These are phyloP conservation scores for Ictalurus furcatus DNA, from an alignment of 2,113 vertebrate genomes.

Conservation along the genomic window DNA sequence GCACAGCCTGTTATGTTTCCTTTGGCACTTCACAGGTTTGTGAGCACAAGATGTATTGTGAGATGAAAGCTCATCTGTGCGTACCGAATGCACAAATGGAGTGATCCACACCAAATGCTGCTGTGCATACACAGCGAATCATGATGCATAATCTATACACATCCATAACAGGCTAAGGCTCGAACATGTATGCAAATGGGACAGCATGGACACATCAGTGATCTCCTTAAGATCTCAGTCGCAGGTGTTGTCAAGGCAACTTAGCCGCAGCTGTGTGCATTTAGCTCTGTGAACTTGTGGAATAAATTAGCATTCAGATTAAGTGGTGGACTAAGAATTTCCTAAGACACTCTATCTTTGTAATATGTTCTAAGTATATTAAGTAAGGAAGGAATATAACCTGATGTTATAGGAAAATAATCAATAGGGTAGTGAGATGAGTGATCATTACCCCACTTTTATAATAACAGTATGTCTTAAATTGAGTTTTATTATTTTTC, in stretches of 20 bases:
- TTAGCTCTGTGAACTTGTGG: constrained; percentile 35
- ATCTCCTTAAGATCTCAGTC: constrained; percentile 34
- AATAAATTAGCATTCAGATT: constrained; percentile 39
- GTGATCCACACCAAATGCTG: constrained; percentile 1
- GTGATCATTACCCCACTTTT: neutral
- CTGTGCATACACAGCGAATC: neutral
- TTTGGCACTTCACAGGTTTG: constrained; percentile 40
- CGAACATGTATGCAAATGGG: constrained; percentile 12
- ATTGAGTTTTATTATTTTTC: neutral
- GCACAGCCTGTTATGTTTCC: constrained; percentile 33
- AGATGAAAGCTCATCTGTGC: constrained; percentile 41
- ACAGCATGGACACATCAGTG: neutral
- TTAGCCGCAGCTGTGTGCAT: constrained; percentile 46
- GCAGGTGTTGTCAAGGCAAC: constrained; percentile 57
- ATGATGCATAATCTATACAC: constrained; percentile 17
- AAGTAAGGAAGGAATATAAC: neutral
- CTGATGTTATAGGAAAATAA: neutral
- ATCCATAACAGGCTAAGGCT: constrained; percentile 14
- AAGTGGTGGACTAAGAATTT: neutral
- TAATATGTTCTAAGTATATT: neutral
- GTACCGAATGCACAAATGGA: constrained; percentile 17
- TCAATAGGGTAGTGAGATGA: neutral
- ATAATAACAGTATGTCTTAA: neutral
- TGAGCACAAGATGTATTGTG: constrained; percentile 33
- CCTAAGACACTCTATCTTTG: neutral